These are phyloP conservation scores for Phoenoteleia sp. DNA, from an alignment of 2,888 invertebrate genomes.

Conservation along the genomic window DNA sequence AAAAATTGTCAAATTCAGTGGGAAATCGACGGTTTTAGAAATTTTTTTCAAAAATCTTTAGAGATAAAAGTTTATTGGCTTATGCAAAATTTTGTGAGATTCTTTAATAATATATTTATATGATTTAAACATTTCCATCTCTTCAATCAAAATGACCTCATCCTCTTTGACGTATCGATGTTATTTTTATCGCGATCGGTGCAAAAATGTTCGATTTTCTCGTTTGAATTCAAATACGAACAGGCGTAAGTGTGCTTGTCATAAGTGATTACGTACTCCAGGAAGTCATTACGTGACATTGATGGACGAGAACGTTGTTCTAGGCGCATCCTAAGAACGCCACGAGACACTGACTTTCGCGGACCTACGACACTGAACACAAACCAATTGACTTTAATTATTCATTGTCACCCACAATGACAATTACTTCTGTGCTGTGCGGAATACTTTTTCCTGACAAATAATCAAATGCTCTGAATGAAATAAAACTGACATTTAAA, in stretches of 20 bases:
- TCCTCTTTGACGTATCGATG: constrained; percentile 42
- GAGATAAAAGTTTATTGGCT: too few species aligned
- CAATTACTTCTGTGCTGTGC: constrained; percentile 33
- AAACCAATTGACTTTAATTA: constrained; percentile 70
- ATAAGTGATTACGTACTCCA: constrained; percentile 75
- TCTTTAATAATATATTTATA: too few species aligned
- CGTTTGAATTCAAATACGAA: constrained; percentile 62
- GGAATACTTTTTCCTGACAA: constrained; percentile 23
- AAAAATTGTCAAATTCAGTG: too few species aligned
- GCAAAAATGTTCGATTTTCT: constrained; percentile 52
- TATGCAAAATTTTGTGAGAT: too few species aligned
- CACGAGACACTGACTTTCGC: constrained; percentile 71
- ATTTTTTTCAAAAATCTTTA: too few species aligned
- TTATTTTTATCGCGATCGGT: constrained; percentile 10
- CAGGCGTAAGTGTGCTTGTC: constrained; percentile 71
- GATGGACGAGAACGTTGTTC: constrained; percentile 73
- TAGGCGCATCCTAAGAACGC: constrained; percentile 66
- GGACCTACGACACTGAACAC: constrained; percentile 75
- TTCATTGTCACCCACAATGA: constrained; percentile 37
- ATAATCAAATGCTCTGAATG: constrained; percentile 5
- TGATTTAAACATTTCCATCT: too few species aligned
- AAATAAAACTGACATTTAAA: constrained; percentile 19
- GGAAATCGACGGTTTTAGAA: too few species aligned
- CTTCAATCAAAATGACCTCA: background rate
- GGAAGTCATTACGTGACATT: constrained; percentile 75